Evolutionary conservation across 2,797 vertebrate genomes (phyloP).

Genomic region (Argyrosomus regius): DNA sequence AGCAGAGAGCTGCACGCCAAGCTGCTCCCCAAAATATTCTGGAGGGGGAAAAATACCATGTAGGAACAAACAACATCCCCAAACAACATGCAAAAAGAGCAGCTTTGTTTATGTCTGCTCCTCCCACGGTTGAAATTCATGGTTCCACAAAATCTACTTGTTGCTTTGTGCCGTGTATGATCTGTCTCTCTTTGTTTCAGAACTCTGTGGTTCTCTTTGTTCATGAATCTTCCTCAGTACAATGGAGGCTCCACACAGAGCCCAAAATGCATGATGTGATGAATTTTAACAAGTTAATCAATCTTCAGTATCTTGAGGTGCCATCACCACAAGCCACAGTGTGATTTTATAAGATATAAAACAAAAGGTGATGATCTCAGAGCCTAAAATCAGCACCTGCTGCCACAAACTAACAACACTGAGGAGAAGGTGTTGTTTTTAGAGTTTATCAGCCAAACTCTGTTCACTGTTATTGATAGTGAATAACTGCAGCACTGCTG

Average conservation of each 20-base stretch:
- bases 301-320: constrained; percentile 23
- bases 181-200: constrained; percentile 70
- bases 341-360: constrained; percentile 7
- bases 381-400: background rate
- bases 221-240: constrained; percentile 47
- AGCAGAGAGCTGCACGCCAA: constrained; percentile 29
- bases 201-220: constrained; percentile 68
- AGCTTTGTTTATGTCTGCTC: constrained; percentile 57
- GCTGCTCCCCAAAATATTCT: constrained; percentile 56
- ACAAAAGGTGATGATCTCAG: background rate
- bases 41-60: constrained; percentile 48
- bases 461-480: background rate
- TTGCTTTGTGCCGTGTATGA: constrained; percentile 63
- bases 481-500: background rate
- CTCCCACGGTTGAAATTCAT: constrained; percentile 46
- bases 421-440: background rate
- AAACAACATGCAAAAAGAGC: constrained; percentile 54
- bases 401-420: background rate
- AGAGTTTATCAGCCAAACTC: background rate
- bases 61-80: constrained; percentile 52
- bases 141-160: constrained; percentile 60
- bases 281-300: constrained; percentile 51
- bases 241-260: constrained; percentile 57
- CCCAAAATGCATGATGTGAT: constrained; percentile 49
- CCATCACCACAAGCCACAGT: constrained; percentile 8